A percentile compares a stretch with the other conserved stretches of the same genome.
phyloP scores from a whole-genome alignment of 1,140 invertebrate genomes.

The Cheumatopsyche charites region DNA sequence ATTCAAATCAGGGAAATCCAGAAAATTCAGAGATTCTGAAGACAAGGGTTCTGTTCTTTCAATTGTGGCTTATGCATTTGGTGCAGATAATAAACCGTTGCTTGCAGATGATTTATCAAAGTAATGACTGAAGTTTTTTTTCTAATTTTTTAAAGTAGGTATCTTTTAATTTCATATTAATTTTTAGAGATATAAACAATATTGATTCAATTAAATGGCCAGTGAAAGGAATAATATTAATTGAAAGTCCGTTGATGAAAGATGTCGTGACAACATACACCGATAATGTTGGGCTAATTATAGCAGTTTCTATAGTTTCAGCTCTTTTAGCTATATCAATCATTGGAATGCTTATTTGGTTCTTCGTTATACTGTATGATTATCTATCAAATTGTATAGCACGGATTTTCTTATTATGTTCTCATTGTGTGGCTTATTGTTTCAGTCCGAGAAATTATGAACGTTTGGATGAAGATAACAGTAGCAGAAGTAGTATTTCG shows the following conservation, averaged over 20 bases:
- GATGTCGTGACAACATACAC: slow-evolving; percentile 9
- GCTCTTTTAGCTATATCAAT: slow-evolving; percentile 48
- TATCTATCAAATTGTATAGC: slow-evolving; percentile 14
- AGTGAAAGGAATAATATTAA: not conserved
- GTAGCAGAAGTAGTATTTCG: slow-evolving; percentile 6
- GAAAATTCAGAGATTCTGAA: not conserved
- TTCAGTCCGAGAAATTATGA: slow-evolving; percentile 49
- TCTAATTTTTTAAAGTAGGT: not conserved
- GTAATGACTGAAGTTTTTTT: slow-evolving; percentile 31
- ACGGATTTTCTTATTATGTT: too few relatives aligned
- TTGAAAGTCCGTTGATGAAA: slow-evolving; percentile 11
- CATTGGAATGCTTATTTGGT: slow-evolving; percentile 48
- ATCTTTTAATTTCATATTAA: not conserved
- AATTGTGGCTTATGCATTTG: slow-evolving; percentile 47
- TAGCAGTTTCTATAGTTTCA: slow-evolving; percentile 50
- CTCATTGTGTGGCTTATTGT: slow-evolving; percentile 45
- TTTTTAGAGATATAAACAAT: slow-evolving; percentile 21
- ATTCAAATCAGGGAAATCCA: too few relatives aligned
- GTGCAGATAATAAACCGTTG: slow-evolving; percentile 32
- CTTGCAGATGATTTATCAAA: slow-evolving; percentile 38
- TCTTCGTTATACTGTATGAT: slow-evolving; percentile 47
- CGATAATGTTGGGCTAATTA: slow-evolving; percentile 50
- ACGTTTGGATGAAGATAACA: not conserved
- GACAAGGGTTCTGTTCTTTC: slow-evolving; percentile 33
- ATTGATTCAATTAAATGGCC: not conserved